Conservation (phyloP, 2,797 vertebrate genomes). For the Parauchenoglanis ngamensis region DNA sequence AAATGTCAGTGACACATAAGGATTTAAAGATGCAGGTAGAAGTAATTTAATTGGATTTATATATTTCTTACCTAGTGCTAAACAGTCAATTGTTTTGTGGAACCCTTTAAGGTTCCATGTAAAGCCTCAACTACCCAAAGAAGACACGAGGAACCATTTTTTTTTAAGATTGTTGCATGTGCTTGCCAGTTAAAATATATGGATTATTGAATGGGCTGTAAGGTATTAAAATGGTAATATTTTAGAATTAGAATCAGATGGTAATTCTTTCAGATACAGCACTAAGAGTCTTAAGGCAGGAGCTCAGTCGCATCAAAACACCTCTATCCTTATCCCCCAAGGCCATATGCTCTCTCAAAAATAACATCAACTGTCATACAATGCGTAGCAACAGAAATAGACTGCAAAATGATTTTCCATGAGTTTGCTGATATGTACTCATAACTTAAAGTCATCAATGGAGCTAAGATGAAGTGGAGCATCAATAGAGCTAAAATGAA, state of each 20-base stretch:
- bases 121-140: background rate
- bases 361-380: constrained; percentile 38
- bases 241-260: constrained; percentile 25
- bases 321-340: constrained; percentile 29
- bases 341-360: constrained; percentile 39
- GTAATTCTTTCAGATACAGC: constrained; percentile 19
- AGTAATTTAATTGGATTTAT: background rate
- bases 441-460: background rate
- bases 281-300: constrained; percentile 32
- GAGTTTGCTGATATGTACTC: constrained; percentile 30
- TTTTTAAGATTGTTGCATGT: background rate
- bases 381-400: constrained; percentile 12
- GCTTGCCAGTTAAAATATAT: background rate
- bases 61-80: background rate
- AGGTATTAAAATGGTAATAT: background rate
- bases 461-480: background rate
- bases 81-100: background rate
- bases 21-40: background rate
- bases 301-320: constrained; percentile 42
- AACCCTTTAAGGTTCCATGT: background rate
- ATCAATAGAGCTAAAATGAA: background rate
- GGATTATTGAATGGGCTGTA: background rate
- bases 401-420: background rate
- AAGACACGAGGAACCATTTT: background rate
- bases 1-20: background rate